Evolutionary conservation across 2,888 invertebrate species (phyloP), one percentile per base, ranked within the genome.

Genomic region (Orthonevra nobilis): DNA sequence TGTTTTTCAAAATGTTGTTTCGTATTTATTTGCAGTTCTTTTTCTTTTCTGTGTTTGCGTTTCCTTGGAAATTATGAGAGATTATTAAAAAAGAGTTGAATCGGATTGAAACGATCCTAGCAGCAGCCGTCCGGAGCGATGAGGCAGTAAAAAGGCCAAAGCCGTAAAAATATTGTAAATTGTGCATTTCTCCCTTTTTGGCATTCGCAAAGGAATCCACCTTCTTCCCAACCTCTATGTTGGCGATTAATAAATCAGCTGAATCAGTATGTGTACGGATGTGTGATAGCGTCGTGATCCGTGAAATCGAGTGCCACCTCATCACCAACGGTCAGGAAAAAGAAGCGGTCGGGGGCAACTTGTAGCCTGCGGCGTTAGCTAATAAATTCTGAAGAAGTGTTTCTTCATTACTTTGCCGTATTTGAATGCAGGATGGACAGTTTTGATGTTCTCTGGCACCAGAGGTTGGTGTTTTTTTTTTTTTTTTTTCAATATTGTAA

Each of bases 21-120:
- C n/a, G n/a, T n/a, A n/a, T n/a, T 19, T 38, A 46, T 42, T 58
- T 58, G 14, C 23, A 42, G n/a, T 14, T 14, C 34, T 10, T 48
- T 36, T 34, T 23, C 2, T 32, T 30, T 6, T 72, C 23, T 42
- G 66, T 79, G 73, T 73, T 79, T 79, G 79, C 54, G 42, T 79
- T 79, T 79, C 79, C 48, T 17, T 60, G 54, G 79, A 73, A 79
- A 79, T 79, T 79, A 79, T 79, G 79, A 79, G 54, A 73, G 60
- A 79, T 79, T 79, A 73, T 79, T 73, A 73, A 68, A 79, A 72
- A 44, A 46, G 42, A 60, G 64, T 61, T 50, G 61, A 73, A 56
- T 79, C 40, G 46, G 61, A 73, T 66, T 79, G 60, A 61, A 79
- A 48, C n/a, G 46, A 61, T 46, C 56, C 63, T n/a, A 63, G 20